Conservation (phyloP, 2,797 vertebrate species). For the Cuculus canorus region DNA sequence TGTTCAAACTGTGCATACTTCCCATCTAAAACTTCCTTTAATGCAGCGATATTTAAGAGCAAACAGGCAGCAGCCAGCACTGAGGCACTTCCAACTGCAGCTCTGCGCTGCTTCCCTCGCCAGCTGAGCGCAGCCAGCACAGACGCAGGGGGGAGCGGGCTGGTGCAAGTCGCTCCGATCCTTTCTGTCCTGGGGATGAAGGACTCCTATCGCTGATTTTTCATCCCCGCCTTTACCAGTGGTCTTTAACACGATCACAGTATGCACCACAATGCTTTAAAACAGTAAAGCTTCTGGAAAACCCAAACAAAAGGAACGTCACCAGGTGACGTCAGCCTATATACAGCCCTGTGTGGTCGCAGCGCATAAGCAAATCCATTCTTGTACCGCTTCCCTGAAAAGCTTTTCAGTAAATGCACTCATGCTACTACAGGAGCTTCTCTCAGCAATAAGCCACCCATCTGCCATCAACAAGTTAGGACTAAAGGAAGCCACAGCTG, state of each 20-base stretch:
- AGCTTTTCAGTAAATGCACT: conserved; percentile 92
- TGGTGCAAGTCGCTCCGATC: conserved; percentile 48
- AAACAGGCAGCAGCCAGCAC: conserved; percentile 44
- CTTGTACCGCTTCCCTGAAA: conserved; percentile 88
- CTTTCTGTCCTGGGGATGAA: conserved; percentile 25
- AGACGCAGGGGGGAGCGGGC: background rate
- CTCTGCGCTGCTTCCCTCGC: conserved; percentile 52
- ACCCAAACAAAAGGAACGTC: conserved; percentile 94
- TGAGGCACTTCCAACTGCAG: conserved; percentile 45
- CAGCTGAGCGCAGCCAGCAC: conserved; percentile 44
- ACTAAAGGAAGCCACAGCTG: conserved; percentile 83
- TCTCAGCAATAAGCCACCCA: conserved; percentile 86
- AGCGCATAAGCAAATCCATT: conserved; percentile 93
- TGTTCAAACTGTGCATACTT: background rate
- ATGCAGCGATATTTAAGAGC: background rate
- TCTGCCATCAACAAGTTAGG: conserved; percentile 98
- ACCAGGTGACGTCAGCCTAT: conserved; percentile 98
- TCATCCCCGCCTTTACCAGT: background rate
- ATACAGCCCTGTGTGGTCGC: conserved; percentile 98
- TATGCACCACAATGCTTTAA: conserved; percentile 76
- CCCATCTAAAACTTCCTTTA: conserved; percentile 40
- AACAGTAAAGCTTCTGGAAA: conserved; percentile 85
- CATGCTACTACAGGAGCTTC: conserved; percentile 89
- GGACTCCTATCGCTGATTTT: background rate
- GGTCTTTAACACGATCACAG: conserved; percentile 65